A percentile compares a stretch with the other conserved stretches of the same genome.
Conservation (phyloP, 2,888 invertebrate genomes). For the Drosophila picticornis region DNA sequence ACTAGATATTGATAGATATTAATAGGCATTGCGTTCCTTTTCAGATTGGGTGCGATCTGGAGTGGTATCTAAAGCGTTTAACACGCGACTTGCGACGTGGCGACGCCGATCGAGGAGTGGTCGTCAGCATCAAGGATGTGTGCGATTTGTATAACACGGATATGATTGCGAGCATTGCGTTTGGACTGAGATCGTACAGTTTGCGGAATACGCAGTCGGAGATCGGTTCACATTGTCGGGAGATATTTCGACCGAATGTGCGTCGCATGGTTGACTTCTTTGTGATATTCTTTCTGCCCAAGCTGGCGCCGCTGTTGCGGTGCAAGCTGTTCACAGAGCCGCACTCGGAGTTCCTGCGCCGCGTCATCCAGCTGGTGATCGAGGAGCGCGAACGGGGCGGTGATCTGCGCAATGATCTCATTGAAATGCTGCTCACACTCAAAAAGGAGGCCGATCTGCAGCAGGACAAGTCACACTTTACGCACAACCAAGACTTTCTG, state of each 20-base stretch:
- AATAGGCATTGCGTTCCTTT: not conserved
- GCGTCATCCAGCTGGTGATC: slow-evolving; percentile 85
- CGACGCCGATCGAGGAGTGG: slow-evolving; percentile 55
- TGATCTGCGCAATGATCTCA: slow-evolving; percentile 85
- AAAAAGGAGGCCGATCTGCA: slow-evolving; percentile 82
- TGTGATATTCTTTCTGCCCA: slow-evolving; percentile 85
- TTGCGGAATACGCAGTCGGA: slow-evolving; percentile 84
- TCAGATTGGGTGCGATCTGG: slow-evolving; percentile 83
- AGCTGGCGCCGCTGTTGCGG: slow-evolving; percentile 80
- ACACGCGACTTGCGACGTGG: slow-evolving; percentile 70
- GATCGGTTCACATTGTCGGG: slow-evolving; percentile 84
- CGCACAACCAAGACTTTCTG: slow-evolving; percentile 81
- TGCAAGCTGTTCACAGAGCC: slow-evolving; percentile 77
- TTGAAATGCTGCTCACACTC: slow-evolving; percentile 86
- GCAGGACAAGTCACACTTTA: slow-evolving; percentile 75
- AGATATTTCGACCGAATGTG: slow-evolving; percentile 82
- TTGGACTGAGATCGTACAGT: slow-evolving; percentile 85
- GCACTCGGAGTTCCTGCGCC: slow-evolving; percentile 84
- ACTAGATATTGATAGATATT: not conserved
- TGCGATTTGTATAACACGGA: slow-evolving; percentile 85
- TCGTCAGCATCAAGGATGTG: slow-evolving; percentile 81
- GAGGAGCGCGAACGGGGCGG: slow-evolving; percentile 84
- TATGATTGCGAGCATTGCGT: slow-evolving; percentile 86
- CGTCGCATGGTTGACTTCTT: slow-evolving; percentile 83
- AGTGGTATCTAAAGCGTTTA: slow-evolving; percentile 78